Conservation (phyloP, 2,113 vertebrate species). For the Crocuta crocuta region DNA sequence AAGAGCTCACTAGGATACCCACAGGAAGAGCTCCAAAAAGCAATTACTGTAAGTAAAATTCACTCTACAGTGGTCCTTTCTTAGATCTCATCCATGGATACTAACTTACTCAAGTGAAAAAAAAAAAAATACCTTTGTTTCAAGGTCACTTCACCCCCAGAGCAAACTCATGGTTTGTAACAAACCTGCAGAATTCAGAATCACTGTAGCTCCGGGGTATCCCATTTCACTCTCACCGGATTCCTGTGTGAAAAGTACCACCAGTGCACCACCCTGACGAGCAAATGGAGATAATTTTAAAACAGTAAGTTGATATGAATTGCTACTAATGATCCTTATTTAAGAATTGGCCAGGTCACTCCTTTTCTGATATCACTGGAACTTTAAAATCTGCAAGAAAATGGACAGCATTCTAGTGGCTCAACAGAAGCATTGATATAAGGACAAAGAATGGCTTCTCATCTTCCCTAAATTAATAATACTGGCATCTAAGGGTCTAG, state of each 20-base stretch:
- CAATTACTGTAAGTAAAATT: neutral
- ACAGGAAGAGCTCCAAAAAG: neutral
- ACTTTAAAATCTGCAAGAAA: constrained; percentile 4
- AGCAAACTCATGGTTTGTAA: neutral
- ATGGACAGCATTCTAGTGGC: neutral
- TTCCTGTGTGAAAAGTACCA: neutral
- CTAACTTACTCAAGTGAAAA: neutral
- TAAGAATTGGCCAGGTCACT: neutral
- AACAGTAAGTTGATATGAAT: neutral
- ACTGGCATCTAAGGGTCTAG: neutral
- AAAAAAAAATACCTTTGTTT: neutral
- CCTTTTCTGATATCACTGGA: neutral
- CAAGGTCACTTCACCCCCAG: neutral
- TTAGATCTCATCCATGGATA: neutral
- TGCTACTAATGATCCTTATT: neutral
- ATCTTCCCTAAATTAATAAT: constrained; percentile 18
- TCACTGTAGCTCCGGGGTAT: neutral
- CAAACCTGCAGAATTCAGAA: neutral
- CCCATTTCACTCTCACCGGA: neutral
- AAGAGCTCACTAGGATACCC: neutral
- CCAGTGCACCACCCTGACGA: neutral
- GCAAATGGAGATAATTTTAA: neutral
- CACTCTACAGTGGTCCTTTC: neutral
- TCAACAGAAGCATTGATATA: neutral
- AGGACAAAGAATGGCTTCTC: neutral